Conservation (phyloP, 2,888 invertebrate genomes). For the Lysandra bellargus region DNA sequence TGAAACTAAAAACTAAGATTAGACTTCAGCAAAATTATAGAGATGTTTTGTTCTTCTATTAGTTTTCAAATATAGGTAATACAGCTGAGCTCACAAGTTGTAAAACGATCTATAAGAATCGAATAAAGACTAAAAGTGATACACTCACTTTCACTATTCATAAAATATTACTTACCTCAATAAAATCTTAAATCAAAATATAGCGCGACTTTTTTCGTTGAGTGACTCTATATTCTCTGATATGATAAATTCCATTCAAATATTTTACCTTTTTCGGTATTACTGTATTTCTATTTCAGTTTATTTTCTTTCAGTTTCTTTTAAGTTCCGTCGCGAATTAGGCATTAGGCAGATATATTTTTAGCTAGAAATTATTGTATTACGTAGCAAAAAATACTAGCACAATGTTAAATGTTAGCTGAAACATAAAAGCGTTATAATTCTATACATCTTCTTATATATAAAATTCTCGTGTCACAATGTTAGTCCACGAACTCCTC, state of each 20-base stretch:
- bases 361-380: background rate
- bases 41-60: too few relatives aligned
- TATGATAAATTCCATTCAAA: conserved; percentile 9
- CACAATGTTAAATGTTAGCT: background rate
- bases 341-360: background rate
- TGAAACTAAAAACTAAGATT: too few relatives aligned
- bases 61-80: background rate
- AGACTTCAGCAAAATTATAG: too few relatives aligned
- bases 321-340: background rate
- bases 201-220: background rate
- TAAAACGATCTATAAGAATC: background rate
- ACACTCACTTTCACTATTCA: background rate
- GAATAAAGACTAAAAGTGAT: background rate
- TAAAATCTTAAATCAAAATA: conserved; percentile 19
- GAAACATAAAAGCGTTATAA: background rate
- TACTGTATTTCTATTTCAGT: conserved; percentile 18
- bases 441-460: too few relatives aligned
- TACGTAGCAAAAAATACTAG: too few relatives aligned
- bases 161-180: conserved; percentile 11
- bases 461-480: too few relatives aligned
- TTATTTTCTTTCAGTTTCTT: conserved; percentile 18
- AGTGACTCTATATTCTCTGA: conserved; percentile 18
- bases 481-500: too few relatives aligned
- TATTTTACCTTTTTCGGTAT: conserved; percentile 24
- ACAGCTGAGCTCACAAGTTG: background rate